These are phyloP conservation scores for Tapirus indicus DNA, from an alignment of 2,797 vertebrate genomes.

Conservation along the genomic window DNA sequence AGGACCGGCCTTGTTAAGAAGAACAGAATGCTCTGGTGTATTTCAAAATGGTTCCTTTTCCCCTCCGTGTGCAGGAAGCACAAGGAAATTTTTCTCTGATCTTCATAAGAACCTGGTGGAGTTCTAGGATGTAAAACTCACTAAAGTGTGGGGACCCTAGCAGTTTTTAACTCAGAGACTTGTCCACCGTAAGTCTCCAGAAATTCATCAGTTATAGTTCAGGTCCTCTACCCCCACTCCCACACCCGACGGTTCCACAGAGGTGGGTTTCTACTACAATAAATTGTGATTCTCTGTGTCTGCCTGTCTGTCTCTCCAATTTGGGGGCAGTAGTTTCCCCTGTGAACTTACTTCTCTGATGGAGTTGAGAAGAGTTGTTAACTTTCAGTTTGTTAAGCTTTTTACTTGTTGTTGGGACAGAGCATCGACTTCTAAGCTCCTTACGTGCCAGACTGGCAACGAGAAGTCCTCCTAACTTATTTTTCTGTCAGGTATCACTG, in stretches of 20 bases:
- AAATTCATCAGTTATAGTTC: neutral
- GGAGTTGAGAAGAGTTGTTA: neutral
- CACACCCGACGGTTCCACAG: neutral
- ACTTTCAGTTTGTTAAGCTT: neutral
- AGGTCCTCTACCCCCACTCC: neutral
- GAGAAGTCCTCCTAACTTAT: neutral
- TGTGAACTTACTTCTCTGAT: too few species aligned
- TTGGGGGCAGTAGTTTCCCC: too few species aligned
- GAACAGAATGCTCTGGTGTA: too few species aligned
- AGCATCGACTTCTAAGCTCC: neutral
- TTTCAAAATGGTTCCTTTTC: too few species aligned
- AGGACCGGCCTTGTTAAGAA: too few species aligned
- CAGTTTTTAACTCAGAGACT: neutral
- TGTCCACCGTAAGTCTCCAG: neutral
- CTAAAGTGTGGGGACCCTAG: neutral
- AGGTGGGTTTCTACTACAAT: neutral
- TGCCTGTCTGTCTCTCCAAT: too few species aligned
- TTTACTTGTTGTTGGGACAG: neutral
- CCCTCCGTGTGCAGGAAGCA: too few species aligned
- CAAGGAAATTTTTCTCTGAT: neutral
- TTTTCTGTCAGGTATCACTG: neutral
- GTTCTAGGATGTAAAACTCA: neutral
- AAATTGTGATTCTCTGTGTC: neutral
- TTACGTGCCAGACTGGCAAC: neutral
- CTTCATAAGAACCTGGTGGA: neutral